Percentiles rank a stretch among this genome's conserved stretches.
These are phyloP conservation scores for Anabacerthia variegaticeps DNA, from an alignment of 2,797 vertebrate species.

Conservation along the genomic window DNA sequence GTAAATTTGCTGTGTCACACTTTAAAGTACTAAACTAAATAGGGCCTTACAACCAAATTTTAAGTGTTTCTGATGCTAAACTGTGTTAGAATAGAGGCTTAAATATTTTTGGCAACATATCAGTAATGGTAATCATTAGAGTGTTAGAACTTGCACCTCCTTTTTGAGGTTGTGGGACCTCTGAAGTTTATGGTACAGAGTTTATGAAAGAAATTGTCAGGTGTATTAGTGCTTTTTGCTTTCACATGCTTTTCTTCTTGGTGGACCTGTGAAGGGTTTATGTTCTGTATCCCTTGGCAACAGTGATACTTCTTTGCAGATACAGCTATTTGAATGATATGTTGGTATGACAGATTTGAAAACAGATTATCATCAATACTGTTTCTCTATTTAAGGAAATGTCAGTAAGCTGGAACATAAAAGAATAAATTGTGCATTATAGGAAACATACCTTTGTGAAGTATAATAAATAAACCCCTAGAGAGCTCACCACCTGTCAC, in stretches of 20 bases:
- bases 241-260: neutral
- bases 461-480: neutral
- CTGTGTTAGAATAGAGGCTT: neutral
- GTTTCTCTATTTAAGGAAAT: neutral
- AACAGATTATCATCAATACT: neutral
- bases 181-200: neutral
- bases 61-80: neutral
- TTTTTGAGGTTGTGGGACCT: neutral
- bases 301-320: neutral
- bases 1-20: constrained; percentile 36
- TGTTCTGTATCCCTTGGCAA: constrained; percentile 33
- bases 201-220: neutral
- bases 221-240: neutral
- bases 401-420: neutral
- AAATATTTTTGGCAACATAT: neutral
- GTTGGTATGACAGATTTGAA: neutral
- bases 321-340: neutral
- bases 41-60: neutral
- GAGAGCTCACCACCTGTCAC: neutral
- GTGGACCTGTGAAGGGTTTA: neutral
- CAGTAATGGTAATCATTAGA: neutral
- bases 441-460: neutral
- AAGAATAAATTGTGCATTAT: neutral
- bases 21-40: neutral
- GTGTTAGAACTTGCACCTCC: neutral